Base-by-base conservation (phyloP, 2,888 invertebrate species). In the Blastobasis adustella region DNA sequence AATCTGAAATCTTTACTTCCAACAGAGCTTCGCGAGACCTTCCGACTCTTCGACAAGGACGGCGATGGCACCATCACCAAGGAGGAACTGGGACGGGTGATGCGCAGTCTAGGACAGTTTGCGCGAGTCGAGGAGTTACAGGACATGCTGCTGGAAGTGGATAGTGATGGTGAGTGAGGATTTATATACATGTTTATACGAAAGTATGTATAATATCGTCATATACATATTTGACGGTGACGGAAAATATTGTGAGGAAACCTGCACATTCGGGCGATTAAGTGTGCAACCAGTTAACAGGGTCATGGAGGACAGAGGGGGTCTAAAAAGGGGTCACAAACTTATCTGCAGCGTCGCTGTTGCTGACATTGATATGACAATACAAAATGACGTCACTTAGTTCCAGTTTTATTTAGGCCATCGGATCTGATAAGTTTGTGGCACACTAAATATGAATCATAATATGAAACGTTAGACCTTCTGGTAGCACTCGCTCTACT, bases 1-100 rank as follows among this genome's bases (percentile, higher is more conserved):
- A 10, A 40, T 9, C 38, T 10, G 40, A 37, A 43, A 10, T 47
- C 46, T 45, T 49, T 9, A 5, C 46, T 37, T 50, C 10, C 50
- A 79, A 0, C 71, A 95, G 95, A 95, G 77, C 95, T 95, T 71
- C 92, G 95, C 39, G 95, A 96, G 76, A 95, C 96, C 1, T 96
- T 96, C 78, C 92, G 95, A 47, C 89, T 96, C 7, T 96, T 96
- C 73, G 96, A 96, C 84, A 95, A 95, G 77, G 96, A 96, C 65
- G 95, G 95, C 5, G 96, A 96, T 63, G 96, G 96, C 1, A 95
- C 93, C 57, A 96, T 96, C 66, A 96, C 95, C 4, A 95, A 96
- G 75, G 95, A 95, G 65, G 96, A 96, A 71, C 89, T 96, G 54
- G 95, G 96, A 0, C 90, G 95, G 23, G 95, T 96, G 38, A 96